These are phyloP conservation scores for Leptinotarsa lineolata DNA, from an alignment of 1,140 invertebrate species.

Conservation along the genomic window DNA sequence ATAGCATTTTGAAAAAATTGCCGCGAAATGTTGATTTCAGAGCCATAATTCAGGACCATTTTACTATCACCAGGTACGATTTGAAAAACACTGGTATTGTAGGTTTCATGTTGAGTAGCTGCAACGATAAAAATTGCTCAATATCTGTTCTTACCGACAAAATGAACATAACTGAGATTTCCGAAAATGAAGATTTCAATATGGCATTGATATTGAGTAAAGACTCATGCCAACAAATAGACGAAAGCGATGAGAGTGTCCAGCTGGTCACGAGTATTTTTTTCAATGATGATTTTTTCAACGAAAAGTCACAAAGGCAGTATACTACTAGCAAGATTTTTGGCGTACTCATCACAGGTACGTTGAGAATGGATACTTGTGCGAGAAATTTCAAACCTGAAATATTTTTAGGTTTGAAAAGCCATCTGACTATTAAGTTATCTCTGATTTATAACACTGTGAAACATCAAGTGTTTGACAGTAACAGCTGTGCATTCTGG, in stretches of 20 bases:
- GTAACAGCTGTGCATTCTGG: conserved; percentile 5
- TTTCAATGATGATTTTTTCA: conserved; percentile 40
- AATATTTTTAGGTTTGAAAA: not conserved
- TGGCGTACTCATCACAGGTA: conserved; percentile 31
- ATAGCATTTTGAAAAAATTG: conserved; percentile 23
- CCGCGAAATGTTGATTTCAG: not conserved
- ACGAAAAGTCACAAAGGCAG: conserved; percentile 23
- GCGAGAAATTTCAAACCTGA: not conserved
- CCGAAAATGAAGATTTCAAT: conserved; percentile 16
- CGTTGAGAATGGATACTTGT: conserved; percentile 7
- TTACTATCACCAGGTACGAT: conserved; percentile 33
- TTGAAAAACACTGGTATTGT: conserved; percentile 32
- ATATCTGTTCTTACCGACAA: not conserved
- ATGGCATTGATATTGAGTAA: conserved; percentile 36
- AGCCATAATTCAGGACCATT: conserved; percentile 26
- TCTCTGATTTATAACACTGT: not conserved
- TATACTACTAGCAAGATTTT: conserved; percentile 40
- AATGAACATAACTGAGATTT: not conserved
- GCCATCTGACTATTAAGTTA: not conserved
- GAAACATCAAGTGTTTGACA: not conserved
- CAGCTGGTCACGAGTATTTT: conserved; percentile 38
- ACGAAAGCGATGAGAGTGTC: not conserved
- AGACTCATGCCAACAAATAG: conserved; percentile 32
- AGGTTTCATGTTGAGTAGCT: conserved; percentile 32
- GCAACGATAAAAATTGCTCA: conserved; percentile 22